A percentile compares a stretch with the other conserved stretches of the same genome.
These are phyloP conservation scores for Thymallus thymallus DNA, from an alignment of 2,113 vertebrate species.

Conservation along the genomic window DNA sequence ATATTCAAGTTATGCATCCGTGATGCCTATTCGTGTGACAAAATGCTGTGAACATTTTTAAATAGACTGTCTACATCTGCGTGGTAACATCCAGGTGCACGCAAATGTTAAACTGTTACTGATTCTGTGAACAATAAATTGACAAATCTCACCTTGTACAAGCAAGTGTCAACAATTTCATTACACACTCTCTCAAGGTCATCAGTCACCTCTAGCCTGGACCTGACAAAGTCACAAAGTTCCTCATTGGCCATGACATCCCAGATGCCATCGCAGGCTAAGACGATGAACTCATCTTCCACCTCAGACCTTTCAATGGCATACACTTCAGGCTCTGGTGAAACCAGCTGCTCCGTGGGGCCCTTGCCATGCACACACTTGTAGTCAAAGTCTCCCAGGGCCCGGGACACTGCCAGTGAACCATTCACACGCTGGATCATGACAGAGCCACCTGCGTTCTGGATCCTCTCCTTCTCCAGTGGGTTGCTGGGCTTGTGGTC, in stretches of 20 bases:
- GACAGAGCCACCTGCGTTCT: conserved; percentile 97
- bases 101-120: too few relatives aligned
- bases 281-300: conserved; percentile 96
- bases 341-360: conserved; percentile 98
- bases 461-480: conserved; percentile 97
- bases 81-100: neutral
- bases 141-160: conserved; percentile 89
- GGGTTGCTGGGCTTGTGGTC: conserved; percentile 99
- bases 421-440: conserved; percentile 99
- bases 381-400: conserved; percentile 98
- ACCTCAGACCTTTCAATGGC: conserved; percentile 91
- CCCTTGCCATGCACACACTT: conserved; percentile 99
- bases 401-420: conserved; percentile 94
- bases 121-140: neutral
- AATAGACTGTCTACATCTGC: neutral
- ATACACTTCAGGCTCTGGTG: conserved; percentile 96
- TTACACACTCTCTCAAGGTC: conserved; percentile 99
- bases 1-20: too few relatives aligned
- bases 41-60: too few relatives aligned
- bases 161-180: conserved; percentile 99
- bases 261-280: conserved; percentile 99
- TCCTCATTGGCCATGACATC: conserved; percentile 99
- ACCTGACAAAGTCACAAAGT: conserved; percentile 98
- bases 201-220: conserved; percentile 97
- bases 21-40: too few relatives aligned